Conservation (phyloP, 2,888 invertebrate genomes). For the Lagria hirta region DNA sequence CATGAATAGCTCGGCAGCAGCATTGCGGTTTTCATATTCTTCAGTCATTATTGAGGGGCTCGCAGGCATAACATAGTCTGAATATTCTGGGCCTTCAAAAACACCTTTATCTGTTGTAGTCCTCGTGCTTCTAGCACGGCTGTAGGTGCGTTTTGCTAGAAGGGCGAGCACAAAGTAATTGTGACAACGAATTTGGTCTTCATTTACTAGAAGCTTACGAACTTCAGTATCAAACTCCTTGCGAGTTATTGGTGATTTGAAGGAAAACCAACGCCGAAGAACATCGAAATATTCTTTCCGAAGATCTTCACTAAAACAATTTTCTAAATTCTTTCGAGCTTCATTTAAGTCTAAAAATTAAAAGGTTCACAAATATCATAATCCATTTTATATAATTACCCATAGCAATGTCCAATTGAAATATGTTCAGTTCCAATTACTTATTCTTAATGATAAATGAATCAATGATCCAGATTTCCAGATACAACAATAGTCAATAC, state of each 20-base stretch:
- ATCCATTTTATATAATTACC: too few relatives aligned
- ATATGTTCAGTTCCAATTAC: too few relatives aligned
- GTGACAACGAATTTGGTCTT: constrained; percentile 75
- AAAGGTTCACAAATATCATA: too few relatives aligned
- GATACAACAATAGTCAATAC: too few relatives aligned
- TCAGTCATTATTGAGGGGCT: constrained; percentile 52
- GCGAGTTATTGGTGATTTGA: constrained; percentile 72
- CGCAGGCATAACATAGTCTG: constrained; percentile 60
- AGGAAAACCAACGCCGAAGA: constrained; percentile 69
- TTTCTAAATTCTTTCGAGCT: constrained; percentile 63
- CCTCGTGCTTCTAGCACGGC: constrained; percentile 51
- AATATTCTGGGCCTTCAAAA: constrained; percentile 63
- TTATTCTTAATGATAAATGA: too few relatives aligned
- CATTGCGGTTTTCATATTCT: constrained; percentile 59
- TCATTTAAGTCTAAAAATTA: constrained; percentile 57
- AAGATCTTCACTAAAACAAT: constrained; percentile 68
- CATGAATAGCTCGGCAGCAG: constrained; percentile 73
- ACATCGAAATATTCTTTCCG: constrained; percentile 68
- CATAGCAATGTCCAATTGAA: too few relatives aligned
- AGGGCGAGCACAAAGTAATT: constrained; percentile 82
- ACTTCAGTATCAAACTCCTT: constrained; percentile 83
- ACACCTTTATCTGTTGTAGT: constrained; percentile 59
- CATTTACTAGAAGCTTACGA: constrained; percentile 68
- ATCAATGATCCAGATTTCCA: too few relatives aligned
- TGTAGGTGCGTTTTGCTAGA: constrained; percentile 37